Evolutionary conservation across 2,888 invertebrate species (phyloP).

Genomic region (Salpingus planirostris): DNA sequence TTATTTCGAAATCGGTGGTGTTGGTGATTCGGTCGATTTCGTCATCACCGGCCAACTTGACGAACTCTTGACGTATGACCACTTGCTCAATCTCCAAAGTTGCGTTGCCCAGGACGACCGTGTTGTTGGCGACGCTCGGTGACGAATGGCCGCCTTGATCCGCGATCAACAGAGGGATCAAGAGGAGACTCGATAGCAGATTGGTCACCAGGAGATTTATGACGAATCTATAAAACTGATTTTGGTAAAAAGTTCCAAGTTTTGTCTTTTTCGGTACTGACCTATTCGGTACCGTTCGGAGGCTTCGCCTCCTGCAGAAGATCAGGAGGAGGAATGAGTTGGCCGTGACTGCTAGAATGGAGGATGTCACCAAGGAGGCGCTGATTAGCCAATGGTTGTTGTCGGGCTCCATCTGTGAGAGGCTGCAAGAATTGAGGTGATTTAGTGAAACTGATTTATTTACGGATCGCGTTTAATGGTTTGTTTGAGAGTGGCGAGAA

Average conservation of each 20-base stretch:
- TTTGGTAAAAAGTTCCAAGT: neutral
- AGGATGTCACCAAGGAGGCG: slow-evolving; percentile 36
- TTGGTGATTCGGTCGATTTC: slow-evolving; percentile 13
- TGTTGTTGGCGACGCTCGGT: slow-evolving; percentile 13
- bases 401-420: slow-evolving; percentile 27
- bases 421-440: too few species aligned
- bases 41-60: too few species aligned
- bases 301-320: slow-evolving; percentile 61
- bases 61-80: too few species aligned
- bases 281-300: slow-evolving; percentile 74
- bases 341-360: slow-evolving; percentile 56
- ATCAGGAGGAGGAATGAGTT: slow-evolving; percentile 66
- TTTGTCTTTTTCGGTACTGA: slow-evolving; percentile 34
- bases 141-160: slow-evolving; percentile 33
- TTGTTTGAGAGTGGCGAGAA: too few species aligned
- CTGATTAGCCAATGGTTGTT: slow-evolving; percentile 37
- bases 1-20: slow-evolving; percentile 19
- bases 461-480: too few species aligned
- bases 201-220: slow-evolving; percentile 48
- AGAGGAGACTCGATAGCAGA: slow-evolving; percentile 42
- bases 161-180: slow-evolving; percentile 46
- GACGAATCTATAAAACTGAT: slow-evolving; percentile 39
- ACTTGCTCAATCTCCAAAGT: slow-evolving; percentile 1
- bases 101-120: slow-evolving; percentile 3
- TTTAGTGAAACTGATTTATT: too few species aligned